Conservation (phyloP, 2,797 vertebrate species). For the Sternarchorhynchus goeldii region DNA sequence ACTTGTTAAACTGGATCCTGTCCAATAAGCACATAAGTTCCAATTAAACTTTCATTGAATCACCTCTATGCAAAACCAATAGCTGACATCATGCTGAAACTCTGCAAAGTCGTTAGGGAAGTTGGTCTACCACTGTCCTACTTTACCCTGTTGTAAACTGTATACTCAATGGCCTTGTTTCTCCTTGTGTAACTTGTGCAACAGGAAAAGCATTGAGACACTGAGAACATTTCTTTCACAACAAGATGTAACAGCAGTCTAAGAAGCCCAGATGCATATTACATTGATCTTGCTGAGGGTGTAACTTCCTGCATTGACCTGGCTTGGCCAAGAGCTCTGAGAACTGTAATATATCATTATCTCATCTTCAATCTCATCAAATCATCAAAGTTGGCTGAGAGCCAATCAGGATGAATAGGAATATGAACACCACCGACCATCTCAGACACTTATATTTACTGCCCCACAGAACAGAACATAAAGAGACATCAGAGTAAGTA, state of each 20-base stretch:
- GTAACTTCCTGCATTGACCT: constrained; percentile 17
- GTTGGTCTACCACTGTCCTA: neutral
- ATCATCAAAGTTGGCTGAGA: constrained; percentile 18
- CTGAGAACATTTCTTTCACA: neutral
- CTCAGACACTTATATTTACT: constrained; percentile 32
- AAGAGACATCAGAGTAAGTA: constrained; percentile 26
- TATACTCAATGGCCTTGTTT: neutral
- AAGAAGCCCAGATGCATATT: constrained; percentile 1
- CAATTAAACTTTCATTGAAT: constrained; percentile 61
- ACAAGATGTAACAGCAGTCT: constrained; percentile 1
- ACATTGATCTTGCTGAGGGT: constrained; percentile 2
- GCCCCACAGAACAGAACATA: constrained; percentile 9
- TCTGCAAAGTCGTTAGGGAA: constrained; percentile 2
- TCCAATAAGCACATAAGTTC: constrained; percentile 53
- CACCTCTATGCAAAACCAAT: neutral
- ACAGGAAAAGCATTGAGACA: neutral
- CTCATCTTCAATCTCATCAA: constrained; percentile 11
- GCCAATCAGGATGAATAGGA: constrained; percentile 38
- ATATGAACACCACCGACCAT: constrained; percentile 46
- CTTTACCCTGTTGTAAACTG: neutral
- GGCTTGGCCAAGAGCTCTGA: neutral
- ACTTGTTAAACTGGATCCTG: constrained; percentile 53
- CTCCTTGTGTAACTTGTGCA: constrained; percentile 17
- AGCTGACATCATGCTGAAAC: neutral
- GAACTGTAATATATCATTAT: constrained; percentile 6